Evolutionary conservation across 1,140 invertebrate genomes (phyloP).

Genomic region (Polyergus mexicanus): DNA sequence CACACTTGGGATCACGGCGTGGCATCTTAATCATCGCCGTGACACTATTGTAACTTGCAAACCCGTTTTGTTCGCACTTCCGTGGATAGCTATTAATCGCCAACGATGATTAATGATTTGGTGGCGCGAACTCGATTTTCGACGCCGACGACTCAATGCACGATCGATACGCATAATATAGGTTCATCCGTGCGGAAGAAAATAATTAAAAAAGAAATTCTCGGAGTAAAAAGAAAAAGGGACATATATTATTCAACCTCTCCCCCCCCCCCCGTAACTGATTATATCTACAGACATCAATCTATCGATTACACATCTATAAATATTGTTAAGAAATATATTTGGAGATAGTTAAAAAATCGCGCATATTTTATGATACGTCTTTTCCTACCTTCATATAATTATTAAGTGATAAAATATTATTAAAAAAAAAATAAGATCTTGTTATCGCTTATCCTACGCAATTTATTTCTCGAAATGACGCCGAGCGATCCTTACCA

Average conservation of each 20-base stretch:
- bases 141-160: slow-evolving; percentile 68
- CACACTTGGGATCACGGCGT: background rate
- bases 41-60: slow-evolving; percentile 71
- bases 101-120: slow-evolving; percentile 68
- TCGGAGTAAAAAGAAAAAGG: background rate
- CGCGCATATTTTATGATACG: background rate
- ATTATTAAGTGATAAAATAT: background rate
- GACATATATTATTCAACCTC: background rate
- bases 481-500: slow-evolving; percentile 47
- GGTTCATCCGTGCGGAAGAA: slow-evolving; percentile 23
- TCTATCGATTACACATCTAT: background rate
- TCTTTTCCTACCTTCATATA: background rate
- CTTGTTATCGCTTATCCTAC: background rate
- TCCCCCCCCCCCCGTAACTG: background rate
- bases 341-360: background rate
- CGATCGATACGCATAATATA: slow-evolving; percentile 65
- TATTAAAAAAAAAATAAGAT: slow-evolving; percentile 10
- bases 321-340: background rate
- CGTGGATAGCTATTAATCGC: slow-evolving; percentile 73
- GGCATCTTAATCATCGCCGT: slow-evolving; percentile 70
- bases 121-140: slow-evolving; percentile 70
- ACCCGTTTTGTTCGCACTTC: slow-evolving; percentile 69
- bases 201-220: slow-evolving; percentile 50
- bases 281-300: background rate
- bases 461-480: background rate